phyloP scores from a whole-genome alignment of 2,888 invertebrate species.

The Mechanitis messenoides region DNA sequence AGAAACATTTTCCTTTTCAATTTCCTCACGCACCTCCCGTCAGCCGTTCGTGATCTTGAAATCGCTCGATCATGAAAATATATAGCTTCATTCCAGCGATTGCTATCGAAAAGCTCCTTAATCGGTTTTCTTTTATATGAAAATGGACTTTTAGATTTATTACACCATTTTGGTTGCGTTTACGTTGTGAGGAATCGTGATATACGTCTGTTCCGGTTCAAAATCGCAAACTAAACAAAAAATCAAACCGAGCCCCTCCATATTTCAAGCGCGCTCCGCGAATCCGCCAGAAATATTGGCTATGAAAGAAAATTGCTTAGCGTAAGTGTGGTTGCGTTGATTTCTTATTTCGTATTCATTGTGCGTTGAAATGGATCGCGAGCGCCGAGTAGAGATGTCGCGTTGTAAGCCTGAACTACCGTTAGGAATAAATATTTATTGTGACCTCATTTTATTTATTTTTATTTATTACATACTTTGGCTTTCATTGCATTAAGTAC shows the following conservation, averaged over 20 bases:
- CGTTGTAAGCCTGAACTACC: constrained; percentile 33
- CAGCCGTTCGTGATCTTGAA: constrained; percentile 69
- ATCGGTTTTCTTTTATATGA: constrained; percentile 76
- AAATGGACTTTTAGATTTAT: constrained; percentile 75
- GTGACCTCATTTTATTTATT: no score
- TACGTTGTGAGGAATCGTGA: constrained; percentile 58
- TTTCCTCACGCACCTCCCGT: constrained; percentile 70
- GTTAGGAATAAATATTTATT: constrained; percentile 38
- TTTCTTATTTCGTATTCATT: constrained; percentile 73
- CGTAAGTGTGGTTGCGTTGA: constrained; percentile 66
- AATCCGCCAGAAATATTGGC: constrained; percentile 58
- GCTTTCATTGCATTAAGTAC: background rate
- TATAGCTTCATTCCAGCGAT: constrained; percentile 74
- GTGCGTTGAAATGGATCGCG: constrained; percentile 64
- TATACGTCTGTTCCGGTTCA: constrained; percentile 58
- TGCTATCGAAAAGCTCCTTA: constrained; percentile 73
- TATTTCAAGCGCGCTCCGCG: constrained; percentile 55
- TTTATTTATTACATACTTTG: no score
- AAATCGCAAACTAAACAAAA: constrained; percentile 70
- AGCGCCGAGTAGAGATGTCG: constrained; percentile 45
- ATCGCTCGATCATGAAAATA: constrained; percentile 75
- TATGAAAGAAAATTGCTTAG: constrained; percentile 66
- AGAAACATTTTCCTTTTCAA: constrained; percentile 66
- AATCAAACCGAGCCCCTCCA: constrained; percentile 59
- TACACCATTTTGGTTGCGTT: constrained; percentile 66